These are phyloP conservation scores for Hydropsyche betteni DNA, from an alignment of 2,888 invertebrate genomes.

Conservation along the genomic window DNA sequence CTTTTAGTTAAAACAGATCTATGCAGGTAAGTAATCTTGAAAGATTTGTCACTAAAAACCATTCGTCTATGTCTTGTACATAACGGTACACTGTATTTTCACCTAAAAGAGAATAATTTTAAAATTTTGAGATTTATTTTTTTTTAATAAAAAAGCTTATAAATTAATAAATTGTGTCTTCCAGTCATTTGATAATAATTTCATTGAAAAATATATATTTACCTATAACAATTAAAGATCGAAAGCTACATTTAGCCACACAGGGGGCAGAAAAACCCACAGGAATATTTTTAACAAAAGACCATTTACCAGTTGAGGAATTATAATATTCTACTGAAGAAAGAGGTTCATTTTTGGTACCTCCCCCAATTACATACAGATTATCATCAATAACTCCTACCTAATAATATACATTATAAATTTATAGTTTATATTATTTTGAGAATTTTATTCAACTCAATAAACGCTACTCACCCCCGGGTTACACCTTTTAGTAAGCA, in stretches of 20 bases:
- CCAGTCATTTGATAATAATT: too few species aligned
- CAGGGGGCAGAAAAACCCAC: not conserved
- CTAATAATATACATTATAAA: not conserved
- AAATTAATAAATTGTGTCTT: too few species aligned
- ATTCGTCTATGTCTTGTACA: too few species aligned
- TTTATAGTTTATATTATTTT: not conserved
- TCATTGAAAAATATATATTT: not conserved
- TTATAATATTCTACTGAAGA: not conserved
- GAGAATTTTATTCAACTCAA: not conserved
- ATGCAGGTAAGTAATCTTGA: too few species aligned
- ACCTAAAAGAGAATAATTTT: too few species aligned
- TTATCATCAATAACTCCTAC: not conserved
- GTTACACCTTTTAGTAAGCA: not conserved
- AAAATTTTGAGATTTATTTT: too few species aligned
- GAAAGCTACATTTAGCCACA: not conserved
- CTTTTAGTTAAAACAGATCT: too few species aligned
- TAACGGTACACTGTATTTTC: too few species aligned
- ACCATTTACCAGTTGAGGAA: not conserved
- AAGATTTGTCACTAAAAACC: too few species aligned
- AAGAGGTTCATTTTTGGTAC: not conserved
- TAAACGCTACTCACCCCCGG: not conserved
- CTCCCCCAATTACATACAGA: slow-evolving; percentile 3
- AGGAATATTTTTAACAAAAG: not conserved
- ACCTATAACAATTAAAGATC: not conserved
- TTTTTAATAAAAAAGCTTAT: too few species aligned